phyloP scores from a whole-genome alignment of 1,140 invertebrate genomes.

The Zeugodacus cucurbitae region DNA sequence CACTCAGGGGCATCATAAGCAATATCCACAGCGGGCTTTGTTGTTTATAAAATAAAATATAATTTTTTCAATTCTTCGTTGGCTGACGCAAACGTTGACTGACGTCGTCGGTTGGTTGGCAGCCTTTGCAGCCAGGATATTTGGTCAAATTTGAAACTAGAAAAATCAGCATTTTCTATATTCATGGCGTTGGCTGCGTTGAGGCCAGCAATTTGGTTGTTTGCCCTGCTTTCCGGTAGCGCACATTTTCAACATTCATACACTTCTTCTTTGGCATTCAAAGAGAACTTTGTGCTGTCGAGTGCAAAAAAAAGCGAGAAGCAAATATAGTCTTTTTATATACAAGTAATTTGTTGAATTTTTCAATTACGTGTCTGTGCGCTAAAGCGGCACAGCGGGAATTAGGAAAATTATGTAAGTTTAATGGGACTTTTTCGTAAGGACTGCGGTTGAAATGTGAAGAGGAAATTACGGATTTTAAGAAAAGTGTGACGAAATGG shows the following conservation, averaged over 20 bases:
- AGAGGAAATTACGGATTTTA: neutral
- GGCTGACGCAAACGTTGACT: neutral
- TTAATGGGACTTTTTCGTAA: neutral
- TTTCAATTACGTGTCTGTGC: slow-evolving; percentile 28
- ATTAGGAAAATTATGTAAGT: neutral
- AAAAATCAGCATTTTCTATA: neutral
- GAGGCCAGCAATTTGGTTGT: slow-evolving; percentile 5
- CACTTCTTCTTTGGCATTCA: neutral
- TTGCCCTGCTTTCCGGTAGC: neutral
- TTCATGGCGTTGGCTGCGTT: slow-evolving; percentile 16
- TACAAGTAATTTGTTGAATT: slow-evolving; percentile 1
- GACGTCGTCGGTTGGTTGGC: neutral
- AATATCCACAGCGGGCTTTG: neutral
- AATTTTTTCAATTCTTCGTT: neutral
- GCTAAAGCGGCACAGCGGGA: neutral
- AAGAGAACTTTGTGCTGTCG: neutral
- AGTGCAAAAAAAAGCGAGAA: neutral
- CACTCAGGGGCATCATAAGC: slow-evolving; percentile 17
- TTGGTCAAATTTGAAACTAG: neutral
- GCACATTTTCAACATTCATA: neutral
- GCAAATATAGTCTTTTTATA: neutral
- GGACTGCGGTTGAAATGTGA: neutral
- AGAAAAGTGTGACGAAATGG: neutral
- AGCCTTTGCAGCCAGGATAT: neutral
- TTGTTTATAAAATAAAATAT: slow-evolving; percentile 14